Conservation (phyloP, 2,113 vertebrate species). For the Pygoscelis antarcticus region DNA sequence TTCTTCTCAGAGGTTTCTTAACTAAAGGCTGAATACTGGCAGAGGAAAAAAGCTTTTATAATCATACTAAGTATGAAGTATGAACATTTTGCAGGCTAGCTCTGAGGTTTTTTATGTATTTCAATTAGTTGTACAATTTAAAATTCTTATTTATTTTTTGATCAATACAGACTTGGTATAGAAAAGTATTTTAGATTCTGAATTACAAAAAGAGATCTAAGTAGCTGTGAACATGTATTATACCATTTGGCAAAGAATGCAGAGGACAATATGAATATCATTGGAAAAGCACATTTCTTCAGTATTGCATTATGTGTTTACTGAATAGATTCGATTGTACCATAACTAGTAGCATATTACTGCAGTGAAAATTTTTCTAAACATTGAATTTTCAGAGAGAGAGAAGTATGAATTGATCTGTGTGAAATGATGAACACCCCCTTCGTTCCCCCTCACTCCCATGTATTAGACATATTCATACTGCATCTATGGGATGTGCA, state of each 20-base stretch:
- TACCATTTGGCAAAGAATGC: background rate
- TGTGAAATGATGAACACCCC: background rate
- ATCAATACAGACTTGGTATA: background rate
- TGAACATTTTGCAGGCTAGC: background rate
- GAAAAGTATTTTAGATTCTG: background rate
- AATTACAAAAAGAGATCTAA: background rate
- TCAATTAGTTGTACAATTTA: background rate
- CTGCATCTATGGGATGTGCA: background rate
- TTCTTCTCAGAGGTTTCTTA: background rate
- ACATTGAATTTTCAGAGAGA: background rate
- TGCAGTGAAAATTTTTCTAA: background rate
- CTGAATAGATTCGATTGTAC: background rate
- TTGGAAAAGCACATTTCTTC: background rate
- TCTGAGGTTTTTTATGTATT: background rate
- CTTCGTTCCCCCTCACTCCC: rapidly evolving
- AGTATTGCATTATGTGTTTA: background rate
- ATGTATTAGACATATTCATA: background rate
- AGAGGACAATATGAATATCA: background rate
- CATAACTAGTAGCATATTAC: background rate
- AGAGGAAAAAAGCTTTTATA: background rate
- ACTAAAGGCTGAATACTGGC: background rate
- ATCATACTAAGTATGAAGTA: background rate
- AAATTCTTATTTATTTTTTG: background rate
- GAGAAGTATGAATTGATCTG: background rate
- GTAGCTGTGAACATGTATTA: background rate